Base-by-base conservation (phyloP, 2,888 invertebrate genomes). In the Melanostoma scalare region DNA sequence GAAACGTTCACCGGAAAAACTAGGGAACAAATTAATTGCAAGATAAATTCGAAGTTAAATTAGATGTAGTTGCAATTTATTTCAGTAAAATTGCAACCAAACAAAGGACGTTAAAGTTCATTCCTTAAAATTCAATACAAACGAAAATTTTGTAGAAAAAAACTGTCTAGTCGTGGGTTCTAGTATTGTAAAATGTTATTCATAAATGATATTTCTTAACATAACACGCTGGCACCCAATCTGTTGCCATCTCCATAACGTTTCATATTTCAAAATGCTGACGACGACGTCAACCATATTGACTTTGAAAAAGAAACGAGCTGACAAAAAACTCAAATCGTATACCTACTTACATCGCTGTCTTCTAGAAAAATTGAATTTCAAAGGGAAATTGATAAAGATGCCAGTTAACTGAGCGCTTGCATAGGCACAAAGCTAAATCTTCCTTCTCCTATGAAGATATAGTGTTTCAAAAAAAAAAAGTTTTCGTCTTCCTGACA, bases 241-340 rank as follows among this genome's bases (percentile, higher is more conserved):
- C 5, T 50, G 2, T 2, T n/a, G 33, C 38, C 58, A 42, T 10
- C 65, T 46, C 46, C 61, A 36, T n/a, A 60, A 60, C 52, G 52
- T 44, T 42, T 52, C 33, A 10, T 30, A 48, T 61, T 46, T 55
- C 35, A 53, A 46, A 20, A 3, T 10, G 55, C 36, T 40, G 35
- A 4, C 63, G 38, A 46, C 40, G 42, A 56, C 35, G 40, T 30
- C 35, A 44, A 58, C 40, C 56, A 48, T 73, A 31, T 55, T 69
- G 61, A 31, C 76, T 46, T 53, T 20, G 31, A 52, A 8, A 8
- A 60, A 40, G 38, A 20, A 20, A 20, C 20, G 9, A 38, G 6
- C 69, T 76, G 35, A 60, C 46, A 69, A 61, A 46, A 33, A 69
- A 71, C 55, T 77, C 69, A 61, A 69, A 71, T 61, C 61, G 36